Conservation (phyloP, 2,113 vertebrate species). For the Bufo bufo region DNA sequence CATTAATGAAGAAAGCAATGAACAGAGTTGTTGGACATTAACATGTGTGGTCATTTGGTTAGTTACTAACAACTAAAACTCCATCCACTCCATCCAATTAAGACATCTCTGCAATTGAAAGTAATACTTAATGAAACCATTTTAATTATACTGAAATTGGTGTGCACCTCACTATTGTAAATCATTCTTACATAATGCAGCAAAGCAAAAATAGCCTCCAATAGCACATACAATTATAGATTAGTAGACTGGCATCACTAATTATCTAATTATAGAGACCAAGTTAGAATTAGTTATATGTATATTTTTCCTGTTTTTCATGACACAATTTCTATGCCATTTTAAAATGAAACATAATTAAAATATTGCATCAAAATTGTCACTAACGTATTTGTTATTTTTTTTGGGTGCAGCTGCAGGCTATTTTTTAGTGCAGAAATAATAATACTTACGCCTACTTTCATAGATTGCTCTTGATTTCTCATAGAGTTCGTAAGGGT, state of each 20-base stretch:
- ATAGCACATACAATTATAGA: no score
- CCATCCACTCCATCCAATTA: no score
- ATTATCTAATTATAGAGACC: conserved; percentile 1
- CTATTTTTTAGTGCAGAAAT: conserved; percentile 45
- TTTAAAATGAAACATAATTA: not conserved
- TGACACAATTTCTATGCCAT: no score
- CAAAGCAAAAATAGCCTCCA: no score
- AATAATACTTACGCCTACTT: conserved; percentile 98
- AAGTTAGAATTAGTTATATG: not conserved
- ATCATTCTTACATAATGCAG: not conserved
- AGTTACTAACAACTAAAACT: no score
- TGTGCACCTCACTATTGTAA: not conserved
- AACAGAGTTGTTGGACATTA: no score
- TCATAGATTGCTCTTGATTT: conserved; percentile 98
- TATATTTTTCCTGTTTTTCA: not conserved
- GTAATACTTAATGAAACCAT: not conserved
- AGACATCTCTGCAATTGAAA: not conserved
- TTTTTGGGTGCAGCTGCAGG: not conserved
- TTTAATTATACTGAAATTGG: not conserved
- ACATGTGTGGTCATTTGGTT: no score
- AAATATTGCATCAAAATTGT: not conserved
- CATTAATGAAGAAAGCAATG: not conserved
- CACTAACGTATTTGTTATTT: not conserved
- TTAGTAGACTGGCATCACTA: not conserved
- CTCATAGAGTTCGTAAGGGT: conserved; percentile 95